Evolutionary conservation across 2,888 invertebrate species (phyloP).

Genomic region (Psococerastis gibbosa): DNA sequence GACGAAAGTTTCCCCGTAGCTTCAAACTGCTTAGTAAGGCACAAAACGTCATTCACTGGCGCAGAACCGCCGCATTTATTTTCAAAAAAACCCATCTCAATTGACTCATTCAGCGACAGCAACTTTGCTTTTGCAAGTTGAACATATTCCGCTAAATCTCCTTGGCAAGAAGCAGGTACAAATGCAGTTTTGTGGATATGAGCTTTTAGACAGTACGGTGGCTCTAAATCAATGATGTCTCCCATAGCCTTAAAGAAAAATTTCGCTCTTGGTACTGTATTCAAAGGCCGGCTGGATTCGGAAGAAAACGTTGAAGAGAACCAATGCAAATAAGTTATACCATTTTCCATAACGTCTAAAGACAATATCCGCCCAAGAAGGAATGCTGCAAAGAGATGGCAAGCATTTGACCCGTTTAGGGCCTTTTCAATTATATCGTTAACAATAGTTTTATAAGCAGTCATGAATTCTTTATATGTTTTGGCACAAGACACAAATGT

Average conservation of each 20-base stretch:
- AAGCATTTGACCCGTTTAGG: no score
- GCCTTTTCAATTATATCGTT: no score
- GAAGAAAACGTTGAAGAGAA: conserved; percentile 1
- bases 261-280: background rate
- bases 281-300: conserved; percentile 1
- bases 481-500: no score
- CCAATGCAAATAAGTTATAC: conserved; percentile 4
- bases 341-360: no score
- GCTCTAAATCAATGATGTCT: background rate
- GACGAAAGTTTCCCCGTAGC: background rate
- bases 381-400: no score
- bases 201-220: background rate
- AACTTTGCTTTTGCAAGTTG: conserved; percentile 2
- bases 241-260: background rate
- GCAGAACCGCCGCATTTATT: background rate
- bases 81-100: conserved; percentile 7
- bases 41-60: conserved; percentile 3
- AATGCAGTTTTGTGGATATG: background rate
- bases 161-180: conserved; percentile 1
- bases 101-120: conserved; percentile 1
- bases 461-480: no score
- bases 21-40: background rate
- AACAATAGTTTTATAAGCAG: no score
- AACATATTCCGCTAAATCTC: background rate
- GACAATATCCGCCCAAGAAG: no score